Base-by-base conservation (phyloP, 2,113 vertebrate genomes). In the Azemiops feae region DNA sequence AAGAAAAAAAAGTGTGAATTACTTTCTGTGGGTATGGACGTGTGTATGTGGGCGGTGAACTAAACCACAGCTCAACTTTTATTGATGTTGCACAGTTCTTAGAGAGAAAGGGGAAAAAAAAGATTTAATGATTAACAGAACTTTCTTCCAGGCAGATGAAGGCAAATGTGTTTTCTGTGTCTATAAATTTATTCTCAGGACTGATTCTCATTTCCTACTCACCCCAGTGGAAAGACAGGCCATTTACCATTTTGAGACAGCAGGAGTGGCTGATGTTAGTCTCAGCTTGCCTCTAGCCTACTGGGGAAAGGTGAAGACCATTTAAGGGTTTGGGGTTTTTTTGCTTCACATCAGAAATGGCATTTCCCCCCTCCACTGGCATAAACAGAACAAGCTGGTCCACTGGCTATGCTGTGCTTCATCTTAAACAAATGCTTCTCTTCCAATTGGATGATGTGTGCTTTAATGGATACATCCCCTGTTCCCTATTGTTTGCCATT, bases 1-100 rank as follows among this genome's bases (percentile, higher is more conserved):
- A 96, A 96, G 5, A 6, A 97, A 91, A 95, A 92, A 60, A 92
- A 57, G 50, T 53, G 57, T 47, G 39, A 74, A 39, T 43, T 81
- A 43, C 74, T 43, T 6, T 39, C n/a, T 81, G 1, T 81, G 69
- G 39, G 69, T 39, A 50, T 53, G 50, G 47, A 18, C 54, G 45
- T 54, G 86, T 87, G 30, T 53, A 30, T n/a, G 86, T 69, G 64
- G 89, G 58, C 25, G n/a, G 87, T 89, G 91, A 90, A 53, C 69
- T 39, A 91, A 94, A 87, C 53, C 87, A 94, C 92, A 94, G 54
- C 27, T 58, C 45, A 1, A 55, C 87, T 91, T 93, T 89, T 94
- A 52, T 1, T 43, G 92, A 96, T 85, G 91, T 93, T 30, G 89
- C 88, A 91, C 10, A 22, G 69, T 81, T 81, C 69, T 81, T 81